A percentile compares a stretch with the other conserved stretches of the same genome.
Conservation (phyloP, 2,797 vertebrate genomes). For the Notamacropus eugenii region DNA sequence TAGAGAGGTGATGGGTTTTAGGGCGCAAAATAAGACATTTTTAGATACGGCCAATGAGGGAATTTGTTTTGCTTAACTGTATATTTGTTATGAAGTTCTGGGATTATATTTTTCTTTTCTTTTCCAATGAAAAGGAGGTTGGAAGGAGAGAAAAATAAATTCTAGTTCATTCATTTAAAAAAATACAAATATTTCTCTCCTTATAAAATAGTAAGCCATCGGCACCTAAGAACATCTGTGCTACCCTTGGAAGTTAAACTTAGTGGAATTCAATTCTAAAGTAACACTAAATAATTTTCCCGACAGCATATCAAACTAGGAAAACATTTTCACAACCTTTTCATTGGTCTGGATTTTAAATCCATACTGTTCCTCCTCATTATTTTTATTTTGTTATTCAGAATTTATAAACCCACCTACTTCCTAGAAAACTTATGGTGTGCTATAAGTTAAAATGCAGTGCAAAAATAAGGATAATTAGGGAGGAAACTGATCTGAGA, state of each 20-base stretch:
- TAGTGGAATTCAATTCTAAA: background rate
- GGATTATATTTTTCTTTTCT: background rate
- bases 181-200: background rate
- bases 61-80: background rate
- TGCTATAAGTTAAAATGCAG: background rate
- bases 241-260: background rate
- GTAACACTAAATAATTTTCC: background rate
- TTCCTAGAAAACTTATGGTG: background rate
- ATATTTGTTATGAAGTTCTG: background rate
- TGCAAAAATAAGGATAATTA: background rate
- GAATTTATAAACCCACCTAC: background rate
- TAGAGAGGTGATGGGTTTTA: background rate
- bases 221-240: background rate
- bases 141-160: background rate
- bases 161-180: background rate
- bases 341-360: background rate
- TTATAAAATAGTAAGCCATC: background rate
- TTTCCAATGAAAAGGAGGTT: background rate
- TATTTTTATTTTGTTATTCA: background rate
- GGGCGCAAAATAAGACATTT: background rate
- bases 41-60: background rate
- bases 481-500: background rate
- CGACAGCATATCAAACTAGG: accelerated
- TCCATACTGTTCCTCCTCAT: background rate
- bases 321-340: background rate